phyloP scores from a whole-genome alignment of 2,797 vertebrate genomes.

The Hypotaenidia philippensis region DNA sequence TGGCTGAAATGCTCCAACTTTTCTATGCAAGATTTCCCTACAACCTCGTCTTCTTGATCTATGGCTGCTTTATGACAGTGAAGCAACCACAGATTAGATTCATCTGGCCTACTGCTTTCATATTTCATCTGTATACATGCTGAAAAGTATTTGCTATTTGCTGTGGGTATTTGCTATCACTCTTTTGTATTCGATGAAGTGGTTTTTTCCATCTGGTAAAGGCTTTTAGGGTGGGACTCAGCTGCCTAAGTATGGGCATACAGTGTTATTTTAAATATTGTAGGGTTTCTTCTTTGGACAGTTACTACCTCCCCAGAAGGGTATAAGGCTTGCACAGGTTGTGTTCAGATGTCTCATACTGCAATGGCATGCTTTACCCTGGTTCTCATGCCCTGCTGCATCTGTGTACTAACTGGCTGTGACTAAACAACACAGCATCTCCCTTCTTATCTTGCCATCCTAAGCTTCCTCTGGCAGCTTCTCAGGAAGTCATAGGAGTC shows the following conservation, averaged over 20 bases:
- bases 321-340: background rate
- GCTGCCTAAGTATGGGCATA: background rate
- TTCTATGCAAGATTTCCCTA: constrained; percentile 28
- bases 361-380: background rate
- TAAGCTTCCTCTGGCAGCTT: background rate
- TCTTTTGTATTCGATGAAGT: constrained; percentile 28
- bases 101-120: constrained; percentile 55
- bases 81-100: constrained; percentile 63
- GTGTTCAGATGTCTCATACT: background rate
- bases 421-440: background rate
- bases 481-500: background rate
- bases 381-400: background rate
- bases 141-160: constrained; percentile 34
- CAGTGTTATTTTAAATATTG: background rate
- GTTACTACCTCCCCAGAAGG: background rate
- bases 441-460: background rate
- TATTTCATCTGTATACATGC: constrained; percentile 53
- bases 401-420: background rate
- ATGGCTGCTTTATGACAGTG: constrained; percentile 54
- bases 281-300: background rate
- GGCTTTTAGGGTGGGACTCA: background rate
- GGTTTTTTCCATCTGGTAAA: background rate
- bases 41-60: constrained; percentile 49
- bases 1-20: constrained; percentile 32
- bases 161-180: background rate